Conservation (phyloP, 1,140 invertebrate species). For the Dendrolimus punctatus region DNA sequence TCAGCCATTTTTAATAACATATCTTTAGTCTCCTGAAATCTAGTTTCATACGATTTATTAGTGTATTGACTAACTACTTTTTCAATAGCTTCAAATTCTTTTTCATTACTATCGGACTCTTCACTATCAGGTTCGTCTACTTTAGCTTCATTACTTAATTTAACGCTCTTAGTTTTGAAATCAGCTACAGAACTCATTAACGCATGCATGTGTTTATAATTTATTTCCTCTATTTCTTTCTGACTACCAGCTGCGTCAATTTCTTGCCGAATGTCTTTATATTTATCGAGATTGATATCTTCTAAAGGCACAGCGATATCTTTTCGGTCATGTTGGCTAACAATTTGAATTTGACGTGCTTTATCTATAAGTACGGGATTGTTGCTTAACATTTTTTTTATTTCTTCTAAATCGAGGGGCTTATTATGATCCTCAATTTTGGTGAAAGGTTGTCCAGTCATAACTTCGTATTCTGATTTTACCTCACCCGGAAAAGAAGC, state of each 20-base stretch:
- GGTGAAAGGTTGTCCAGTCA: constrained; percentile 62
- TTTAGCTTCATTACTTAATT: constrained; percentile 7
- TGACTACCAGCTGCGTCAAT: constrained; percentile 34
- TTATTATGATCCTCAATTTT: constrained; percentile 39
- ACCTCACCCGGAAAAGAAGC: constrained; percentile 35
- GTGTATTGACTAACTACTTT: constrained; percentile 54
- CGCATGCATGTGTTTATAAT: constrained; percentile 50
- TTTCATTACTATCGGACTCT: constrained; percentile 28
- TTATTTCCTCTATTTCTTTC: constrained; percentile 37
- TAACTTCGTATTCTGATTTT: constrained; percentile 56
- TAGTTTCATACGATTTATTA: constrained; percentile 54
- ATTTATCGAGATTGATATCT: constrained; percentile 40
- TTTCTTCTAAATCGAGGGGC: constrained; percentile 41
- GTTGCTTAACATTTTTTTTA: constrained; percentile 45
- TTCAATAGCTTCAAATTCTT: constrained; percentile 56
- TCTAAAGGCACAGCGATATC: constrained; percentile 38
- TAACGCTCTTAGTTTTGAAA: constrained; percentile 22
- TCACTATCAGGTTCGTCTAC: constrained; percentile 15
- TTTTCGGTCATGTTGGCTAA: constrained; percentile 24
- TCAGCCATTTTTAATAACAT: constrained; percentile 53
- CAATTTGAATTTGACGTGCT: constrained; percentile 59
- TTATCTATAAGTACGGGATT: constrained; percentile 55
- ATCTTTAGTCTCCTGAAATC: constrained; percentile 55
- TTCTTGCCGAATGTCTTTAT: constrained; percentile 38
- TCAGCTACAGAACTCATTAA: constrained; percentile 37